Evolutionary conservation across 2,113 vertebrate genomes (phyloP).

Genomic region (Marmota flaviventris): DNA sequence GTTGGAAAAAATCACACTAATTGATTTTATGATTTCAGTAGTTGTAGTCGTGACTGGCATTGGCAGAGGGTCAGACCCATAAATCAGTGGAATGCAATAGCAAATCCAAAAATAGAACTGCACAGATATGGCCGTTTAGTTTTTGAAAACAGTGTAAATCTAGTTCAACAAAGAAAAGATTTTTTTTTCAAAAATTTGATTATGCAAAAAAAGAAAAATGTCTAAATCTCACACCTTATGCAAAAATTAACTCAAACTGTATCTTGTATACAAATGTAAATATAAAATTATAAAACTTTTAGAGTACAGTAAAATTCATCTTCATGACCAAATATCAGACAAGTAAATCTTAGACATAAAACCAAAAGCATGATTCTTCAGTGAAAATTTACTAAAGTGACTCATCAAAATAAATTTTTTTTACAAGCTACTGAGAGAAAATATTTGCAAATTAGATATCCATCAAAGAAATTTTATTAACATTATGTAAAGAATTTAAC

Average conservation of each 20-base stretch:
- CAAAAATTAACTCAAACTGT: not conserved
- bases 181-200: not conserved
- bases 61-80: not conserved
- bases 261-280: not conserved
- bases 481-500: not conserved
- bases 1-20: not conserved
- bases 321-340: not conserved
- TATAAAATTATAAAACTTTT: not conserved
- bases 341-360: not conserved
- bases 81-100: not conserved
- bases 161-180: not conserved
- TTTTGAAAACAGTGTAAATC: not conserved
- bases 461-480: not conserved
- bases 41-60: not conserved
- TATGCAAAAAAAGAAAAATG: not conserved
- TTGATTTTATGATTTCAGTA: not conserved
- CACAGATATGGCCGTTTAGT: not conserved
- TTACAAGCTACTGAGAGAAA: not conserved
- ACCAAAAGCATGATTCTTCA: not conserved
- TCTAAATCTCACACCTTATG: not conserved
- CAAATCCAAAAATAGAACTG: not conserved
- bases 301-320: not conserved
- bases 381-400: not conserved
- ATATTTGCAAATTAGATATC: not conserved
- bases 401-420: not conserved